Evolutionary conservation across 2,797 vertebrate species (phyloP), one percentile per base, ranked within the genome.

Genomic region (Neostethus bicornis): DNA sequence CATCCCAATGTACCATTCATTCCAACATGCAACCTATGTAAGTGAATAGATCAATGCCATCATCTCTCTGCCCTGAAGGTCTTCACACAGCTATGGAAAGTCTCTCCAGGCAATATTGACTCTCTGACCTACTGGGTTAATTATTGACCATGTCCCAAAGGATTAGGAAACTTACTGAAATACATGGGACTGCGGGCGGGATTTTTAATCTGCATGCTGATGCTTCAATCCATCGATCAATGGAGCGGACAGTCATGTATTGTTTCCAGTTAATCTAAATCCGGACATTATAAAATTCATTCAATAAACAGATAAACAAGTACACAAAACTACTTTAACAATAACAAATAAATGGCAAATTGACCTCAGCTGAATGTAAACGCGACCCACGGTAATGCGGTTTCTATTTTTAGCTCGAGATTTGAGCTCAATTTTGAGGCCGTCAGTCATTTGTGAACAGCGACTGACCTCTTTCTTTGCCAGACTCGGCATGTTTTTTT

Each of bases 371-470:
- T 17, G n/a, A 6, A 37, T 16, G 3, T 16, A 2, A 14, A 16
- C 17, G 35, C 16, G 37, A 17, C 35, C 35, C 3, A 2, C 35
- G 37, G 35, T 16, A 7, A 17, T 16, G 35, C 7, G 17, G n/a
- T 37, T 37, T 16, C 12, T 3, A 10, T 31, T 38, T 13, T 1
- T 14, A 13, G 35, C 29, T n/a, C 7, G 4, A 25, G 17, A 9
- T 25, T 42, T 31, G 3, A 21, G 26, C 53, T 53, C 54, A 23
- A 53, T 54, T 32, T 31, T 10, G 8, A 35, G 4, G 32, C 58
- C 19, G 17, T 67, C 57, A 52, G 41, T 73, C 34, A 62, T 37
- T 56, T 63, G 28, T 11, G 66, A 61, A 61, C 23, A 48, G 47
- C 23, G 20, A 26, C 10, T 3, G 46, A 61, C 43, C 54, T 8